phyloP scores from a whole-genome alignment of 1,140 invertebrate genomes.

The Microplitis mediator region DNA sequence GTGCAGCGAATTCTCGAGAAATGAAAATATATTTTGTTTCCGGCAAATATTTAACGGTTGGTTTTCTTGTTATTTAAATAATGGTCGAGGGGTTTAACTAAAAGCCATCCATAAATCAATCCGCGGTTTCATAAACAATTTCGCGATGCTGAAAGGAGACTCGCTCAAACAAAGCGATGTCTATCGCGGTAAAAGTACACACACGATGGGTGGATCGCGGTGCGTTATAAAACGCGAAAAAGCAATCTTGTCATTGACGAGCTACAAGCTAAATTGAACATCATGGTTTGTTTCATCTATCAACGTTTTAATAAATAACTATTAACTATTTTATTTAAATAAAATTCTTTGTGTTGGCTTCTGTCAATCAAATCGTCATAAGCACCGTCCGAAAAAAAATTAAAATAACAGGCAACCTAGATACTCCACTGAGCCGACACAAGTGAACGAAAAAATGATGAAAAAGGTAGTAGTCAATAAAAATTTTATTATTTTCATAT shows the following conservation, averaged over 20 bases:
- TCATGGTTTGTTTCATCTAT: neutral
- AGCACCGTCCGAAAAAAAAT: neutral
- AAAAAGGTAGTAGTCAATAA: too few relatives aligned
- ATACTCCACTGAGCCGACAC: too few relatives aligned
- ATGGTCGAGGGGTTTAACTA: neutral
- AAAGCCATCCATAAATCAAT: too few relatives aligned
- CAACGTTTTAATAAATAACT: neutral
- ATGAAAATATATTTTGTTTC: too few relatives aligned
- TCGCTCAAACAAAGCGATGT: neutral
- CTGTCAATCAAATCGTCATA: constrained; percentile 12
- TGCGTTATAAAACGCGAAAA: neutral
- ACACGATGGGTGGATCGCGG: neutral
- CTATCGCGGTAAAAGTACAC: neutral
- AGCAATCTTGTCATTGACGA: neutral
- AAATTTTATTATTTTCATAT: too few relatives aligned
- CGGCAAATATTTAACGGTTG: too few relatives aligned
- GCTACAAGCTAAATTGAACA: neutral
- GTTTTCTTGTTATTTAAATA: neutral
- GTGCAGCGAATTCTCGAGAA: too few relatives aligned
- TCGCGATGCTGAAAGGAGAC: too few relatives aligned
- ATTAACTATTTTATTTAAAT: neutral
- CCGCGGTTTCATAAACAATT: too few relatives aligned
- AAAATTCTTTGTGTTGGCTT: neutral
- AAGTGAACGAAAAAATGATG: too few relatives aligned
- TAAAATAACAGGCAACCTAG: too few relatives aligned